Base-by-base conservation (phyloP, 1,140 invertebrate genomes). In the Galendromus occidentalis region DNA sequence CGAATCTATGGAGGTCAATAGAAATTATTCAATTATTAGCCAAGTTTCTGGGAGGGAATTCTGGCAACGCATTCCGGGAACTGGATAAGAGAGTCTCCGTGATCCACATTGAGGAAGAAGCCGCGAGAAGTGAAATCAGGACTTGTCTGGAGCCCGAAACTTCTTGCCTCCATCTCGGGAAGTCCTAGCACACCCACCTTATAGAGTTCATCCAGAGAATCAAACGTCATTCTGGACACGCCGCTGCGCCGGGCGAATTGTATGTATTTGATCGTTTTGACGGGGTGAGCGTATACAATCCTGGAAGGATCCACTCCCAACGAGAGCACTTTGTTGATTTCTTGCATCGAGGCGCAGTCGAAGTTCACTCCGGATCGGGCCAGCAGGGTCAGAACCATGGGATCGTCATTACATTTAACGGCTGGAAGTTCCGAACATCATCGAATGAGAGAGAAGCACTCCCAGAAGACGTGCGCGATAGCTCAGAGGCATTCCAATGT, bases 321-420 rank as follows among this genome's bases (percentile, higher is more conserved):
- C 33, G 51, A 59, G 14, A 59, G 20, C 17, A 59, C 51, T 22
- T 59, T 59, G 4, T 17, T 59, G 25, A 59, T 59, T 59, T 59
- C 51, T 33, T 59, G 51, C 51, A 59, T 59, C 33, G 51, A 59
- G 45, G 93, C 92, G 78, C 92, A 97, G 77, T 97, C 93, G 77
- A 97, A 97, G 66, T 86, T 84, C 51, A 82, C 80, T 28, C 91
- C 92, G 65, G 95, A 80, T 22, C 85, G 80, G 44, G 88, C 88
- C 69, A 96, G 77, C 29, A 87, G 81, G 74, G 86, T 82, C 65
- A 97, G 77, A 64, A 97, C 82, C 66, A 83, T 75, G 42, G 82
- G 77, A 75, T 85, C 85, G 71, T 94, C 88, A 75, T 98, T 96
- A 77, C 92, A 96, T 75, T 98, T 97, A 45, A 97, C 90, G 71